phyloP scores from a whole-genome alignment of 2,888 invertebrate genomes.

The Ichneumoninae sp. region DNA sequence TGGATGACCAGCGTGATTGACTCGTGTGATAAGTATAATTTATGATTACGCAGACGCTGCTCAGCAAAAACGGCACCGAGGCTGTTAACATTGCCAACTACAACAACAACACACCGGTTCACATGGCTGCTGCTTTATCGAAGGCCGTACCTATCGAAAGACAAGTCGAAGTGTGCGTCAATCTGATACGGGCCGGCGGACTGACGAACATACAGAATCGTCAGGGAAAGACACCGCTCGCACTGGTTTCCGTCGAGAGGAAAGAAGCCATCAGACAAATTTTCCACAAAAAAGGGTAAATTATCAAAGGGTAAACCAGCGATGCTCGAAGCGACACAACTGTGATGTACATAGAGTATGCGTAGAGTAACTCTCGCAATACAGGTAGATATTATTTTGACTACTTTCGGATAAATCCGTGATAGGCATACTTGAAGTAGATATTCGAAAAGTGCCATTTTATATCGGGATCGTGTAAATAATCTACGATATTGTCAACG shows the following conservation, averaged over 20 bases:
- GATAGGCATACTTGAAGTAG: constrained; percentile 13
- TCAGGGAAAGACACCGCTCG: constrained; percentile 75
- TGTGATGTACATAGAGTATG: constrained; percentile 1
- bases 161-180: constrained; percentile 74
- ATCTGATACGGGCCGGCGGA: constrained; percentile 74
- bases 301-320: constrained; percentile 15
- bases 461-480: constrained; percentile 47
- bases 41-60: constrained; percentile 69
- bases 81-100: constrained; percentile 74
- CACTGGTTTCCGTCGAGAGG: constrained; percentile 71
- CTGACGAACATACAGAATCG: constrained; percentile 73
- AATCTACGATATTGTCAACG: constrained; percentile 1
- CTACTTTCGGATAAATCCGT: not conserved
- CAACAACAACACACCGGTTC: constrained; percentile 76
- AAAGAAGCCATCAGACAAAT: constrained; percentile 72
- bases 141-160: constrained; percentile 68
- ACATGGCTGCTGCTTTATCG: constrained; percentile 73
- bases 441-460: constrained; percentile 55
- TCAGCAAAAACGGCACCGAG: constrained; percentile 66
- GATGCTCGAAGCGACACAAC: constrained; percentile 19
- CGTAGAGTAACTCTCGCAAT: not conserved
- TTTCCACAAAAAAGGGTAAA: constrained; percentile 71
- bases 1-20: not conserved
- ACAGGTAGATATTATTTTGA: constrained; percentile 23
- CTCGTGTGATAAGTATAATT: constrained; percentile 26